Conservation (phyloP, 2,797 vertebrate species). For the Botia almorhae region DNA sequence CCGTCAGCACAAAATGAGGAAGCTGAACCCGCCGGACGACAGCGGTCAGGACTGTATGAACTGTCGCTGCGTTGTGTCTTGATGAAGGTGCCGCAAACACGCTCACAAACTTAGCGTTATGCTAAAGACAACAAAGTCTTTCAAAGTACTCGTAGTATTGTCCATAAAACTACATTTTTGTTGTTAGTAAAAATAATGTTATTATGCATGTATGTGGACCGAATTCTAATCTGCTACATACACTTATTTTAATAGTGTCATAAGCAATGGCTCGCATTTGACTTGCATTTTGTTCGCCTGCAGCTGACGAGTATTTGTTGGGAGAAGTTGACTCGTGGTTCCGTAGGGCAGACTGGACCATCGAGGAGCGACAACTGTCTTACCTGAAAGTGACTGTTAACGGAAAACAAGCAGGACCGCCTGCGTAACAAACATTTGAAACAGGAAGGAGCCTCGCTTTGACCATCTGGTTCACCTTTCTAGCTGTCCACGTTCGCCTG, state of each 20-base stretch:
- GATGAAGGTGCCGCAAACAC: conserved; percentile 81
- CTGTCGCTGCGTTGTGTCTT: conserved; percentile 95
- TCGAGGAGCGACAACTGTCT: conserved; percentile 63
- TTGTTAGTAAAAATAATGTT: too few species aligned
- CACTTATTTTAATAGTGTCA: too few species aligned
- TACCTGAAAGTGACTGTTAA: conserved; percentile 59
- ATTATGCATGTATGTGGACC: too few species aligned
- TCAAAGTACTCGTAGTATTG: too few species aligned
- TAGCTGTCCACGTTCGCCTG: conserved; percentile 65
- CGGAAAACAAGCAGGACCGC: conserved; percentile 59
- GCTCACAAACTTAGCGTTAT: neutral
- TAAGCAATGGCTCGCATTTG: too few species aligned
- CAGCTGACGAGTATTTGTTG: conserved; percentile 61
- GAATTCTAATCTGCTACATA: too few species aligned
- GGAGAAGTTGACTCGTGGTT: conserved; percentile 68
- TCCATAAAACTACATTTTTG: too few species aligned
- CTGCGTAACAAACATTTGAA: conserved; percentile 66
- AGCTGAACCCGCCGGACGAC: conserved; percentile 94
- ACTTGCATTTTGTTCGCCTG: conserved; percentile 19
- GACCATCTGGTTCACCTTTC: conserved; percentile 62
- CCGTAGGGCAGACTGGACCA: conserved; percentile 73
- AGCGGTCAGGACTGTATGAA: conserved; percentile 94
- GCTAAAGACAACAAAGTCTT: too few species aligned
- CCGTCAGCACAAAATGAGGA: conserved; percentile 93
- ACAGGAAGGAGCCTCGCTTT: conserved; percentile 58